A percentile compares a stretch with the other conserved stretches of the same genome.
phyloP scores from a whole-genome alignment of 2,113 vertebrate species.

The zebrafish (Danio rerio) region DNA sequence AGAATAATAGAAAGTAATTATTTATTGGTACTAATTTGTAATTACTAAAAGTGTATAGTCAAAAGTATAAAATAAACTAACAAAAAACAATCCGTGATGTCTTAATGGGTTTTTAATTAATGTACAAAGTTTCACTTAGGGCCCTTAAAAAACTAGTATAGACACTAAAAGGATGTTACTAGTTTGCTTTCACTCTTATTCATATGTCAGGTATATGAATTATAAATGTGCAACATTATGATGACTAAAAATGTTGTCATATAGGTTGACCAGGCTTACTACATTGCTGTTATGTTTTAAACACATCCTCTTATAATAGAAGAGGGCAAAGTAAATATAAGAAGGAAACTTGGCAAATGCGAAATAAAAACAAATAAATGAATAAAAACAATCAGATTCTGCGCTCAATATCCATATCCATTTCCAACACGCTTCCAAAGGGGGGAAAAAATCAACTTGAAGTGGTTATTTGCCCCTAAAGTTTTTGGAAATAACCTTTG shows the following conservation, averaged over 20 bases:
- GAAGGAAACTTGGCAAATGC: not conserved
- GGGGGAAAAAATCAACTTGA: constrained; percentile 35
- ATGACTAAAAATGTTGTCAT: not conserved
- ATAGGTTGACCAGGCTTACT: not conserved
- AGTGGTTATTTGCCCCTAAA: constrained; percentile 45
- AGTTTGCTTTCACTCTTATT: too few relatives aligned
- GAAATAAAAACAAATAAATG: not conserved
- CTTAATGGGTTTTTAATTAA: too few relatives aligned
- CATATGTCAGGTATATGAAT: too few relatives aligned
- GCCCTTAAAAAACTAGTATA: too few relatives aligned
- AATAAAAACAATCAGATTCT: too few relatives aligned
- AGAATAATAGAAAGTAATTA: too few relatives aligned
- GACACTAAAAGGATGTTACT: too few relatives aligned
- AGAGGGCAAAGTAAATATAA: not conserved
- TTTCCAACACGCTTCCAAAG: constrained; percentile 3
- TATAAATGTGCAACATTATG: not conserved
- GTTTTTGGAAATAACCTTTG: constrained; percentile 56
- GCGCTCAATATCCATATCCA: not conserved
- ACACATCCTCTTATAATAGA: not conserved
- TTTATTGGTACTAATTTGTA: too few relatives aligned
- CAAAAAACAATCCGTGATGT: too few relatives aligned
- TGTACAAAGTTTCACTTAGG: too few relatives aligned
- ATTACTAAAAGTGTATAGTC: too few relatives aligned
- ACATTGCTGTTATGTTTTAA: not conserved
- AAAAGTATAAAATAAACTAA: too few relatives aligned